Percentiles rank a stretch among this genome's conserved stretches.
phyloP scores from a whole-genome alignment of 2,797 vertebrate genomes.

The Furcifer pardalis region DNA sequence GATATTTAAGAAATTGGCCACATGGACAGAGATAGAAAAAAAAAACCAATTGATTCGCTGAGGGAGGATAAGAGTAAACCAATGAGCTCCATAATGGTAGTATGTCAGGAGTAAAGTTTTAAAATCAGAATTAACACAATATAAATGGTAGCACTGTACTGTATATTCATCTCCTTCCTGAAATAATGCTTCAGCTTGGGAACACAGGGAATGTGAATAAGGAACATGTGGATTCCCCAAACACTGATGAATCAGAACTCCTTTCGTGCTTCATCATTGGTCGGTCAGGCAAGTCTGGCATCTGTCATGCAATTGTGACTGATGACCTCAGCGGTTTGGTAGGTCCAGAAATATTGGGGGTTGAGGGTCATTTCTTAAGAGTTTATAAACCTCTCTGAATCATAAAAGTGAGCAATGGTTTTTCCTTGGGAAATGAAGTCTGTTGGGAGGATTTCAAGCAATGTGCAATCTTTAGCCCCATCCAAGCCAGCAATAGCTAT shows the following conservation, averaged over 20 bases:
- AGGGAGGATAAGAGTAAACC: too few species aligned
- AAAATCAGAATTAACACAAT: neutral
- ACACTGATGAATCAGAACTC: too few species aligned
- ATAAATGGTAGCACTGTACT: neutral
- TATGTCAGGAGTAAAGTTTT: too few species aligned
- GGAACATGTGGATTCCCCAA: too few species aligned
- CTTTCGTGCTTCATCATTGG: neutral
- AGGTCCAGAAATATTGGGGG: too few species aligned
- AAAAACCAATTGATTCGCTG: too few species aligned
- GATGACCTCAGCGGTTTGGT: too few species aligned
- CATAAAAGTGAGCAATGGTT: neutral
- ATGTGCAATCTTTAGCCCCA: neutral
- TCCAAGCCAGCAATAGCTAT: neutral
- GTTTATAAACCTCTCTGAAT: neutral
- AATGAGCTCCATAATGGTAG: too few species aligned
- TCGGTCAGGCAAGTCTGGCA: neutral
- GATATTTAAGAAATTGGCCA: neutral
- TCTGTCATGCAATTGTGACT: neutral
- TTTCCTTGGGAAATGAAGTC: neutral
- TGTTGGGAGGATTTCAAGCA: neutral
- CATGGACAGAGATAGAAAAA: neutral
- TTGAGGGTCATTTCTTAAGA: too few species aligned
- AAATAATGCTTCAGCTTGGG: neutral
- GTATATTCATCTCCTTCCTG: neutral
- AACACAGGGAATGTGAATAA: neutral